Percentiles rank a stretch among this genome's conserved stretches.
phyloP scores from a whole-genome alignment of 53 echinoderm and acorn worm species.

The Mesocentrotus franciscanus region DNA sequence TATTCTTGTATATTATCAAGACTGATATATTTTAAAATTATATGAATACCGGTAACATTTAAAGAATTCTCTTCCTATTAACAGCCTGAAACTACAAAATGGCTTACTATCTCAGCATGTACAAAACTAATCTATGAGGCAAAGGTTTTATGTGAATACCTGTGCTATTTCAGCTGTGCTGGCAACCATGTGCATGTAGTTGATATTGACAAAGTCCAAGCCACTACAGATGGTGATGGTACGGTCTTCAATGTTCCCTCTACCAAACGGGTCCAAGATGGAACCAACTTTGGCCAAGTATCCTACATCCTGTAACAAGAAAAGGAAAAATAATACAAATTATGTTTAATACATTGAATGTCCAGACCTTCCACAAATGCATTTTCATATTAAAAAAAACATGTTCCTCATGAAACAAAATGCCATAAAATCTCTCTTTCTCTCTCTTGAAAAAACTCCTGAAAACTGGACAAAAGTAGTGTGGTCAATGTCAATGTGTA shows the following conservation, averaged over 20 bases:
- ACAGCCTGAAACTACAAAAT: too few relatives aligned
- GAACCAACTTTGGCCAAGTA: constrained; percentile 78
- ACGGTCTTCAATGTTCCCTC: constrained; percentile 89
- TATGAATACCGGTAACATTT: too few relatives aligned
- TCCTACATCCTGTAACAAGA: constrained; percentile 71
- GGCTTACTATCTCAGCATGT: too few relatives aligned
- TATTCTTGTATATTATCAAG: too few relatives aligned
- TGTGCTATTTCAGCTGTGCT: constrained; percentile 86
- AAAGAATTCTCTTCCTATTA: too few relatives aligned
- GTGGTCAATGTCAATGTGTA: background rate
- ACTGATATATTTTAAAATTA: too few relatives aligned
- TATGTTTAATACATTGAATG: background rate
- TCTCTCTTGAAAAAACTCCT: background rate
- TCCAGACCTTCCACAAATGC: too few relatives aligned
- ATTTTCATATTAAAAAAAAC: too few relatives aligned
- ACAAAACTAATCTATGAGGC: background rate
- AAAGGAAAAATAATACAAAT: constrained; percentile 23
- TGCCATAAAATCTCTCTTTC: too few relatives aligned
- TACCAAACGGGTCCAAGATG: constrained; percentile 81
- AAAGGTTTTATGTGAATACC: constrained; percentile 53
- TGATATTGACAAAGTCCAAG: constrained; percentile 94
- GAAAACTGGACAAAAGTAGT: background rate
- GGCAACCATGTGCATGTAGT: constrained; percentile 99
- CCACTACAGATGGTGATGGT: constrained; percentile 95
- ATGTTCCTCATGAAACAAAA: background rate